Percentiles rank a stretch among this genome's conserved stretches.
phyloP scores from a whole-genome alignment of 2,888 invertebrate genomes.

The Hydraecia micacea region DNA sequence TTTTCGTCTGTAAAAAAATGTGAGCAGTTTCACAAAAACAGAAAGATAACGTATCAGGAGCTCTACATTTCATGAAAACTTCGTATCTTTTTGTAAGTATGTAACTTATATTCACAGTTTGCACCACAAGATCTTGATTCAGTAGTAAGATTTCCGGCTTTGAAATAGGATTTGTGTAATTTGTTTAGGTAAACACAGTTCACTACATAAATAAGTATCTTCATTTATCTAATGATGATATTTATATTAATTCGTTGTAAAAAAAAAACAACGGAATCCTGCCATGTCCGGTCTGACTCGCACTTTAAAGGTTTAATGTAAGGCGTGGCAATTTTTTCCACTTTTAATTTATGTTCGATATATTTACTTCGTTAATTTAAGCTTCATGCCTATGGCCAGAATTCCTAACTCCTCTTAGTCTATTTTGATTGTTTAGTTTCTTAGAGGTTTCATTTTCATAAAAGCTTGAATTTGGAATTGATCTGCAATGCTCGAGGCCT shows the following conservation, averaged over 20 bases:
- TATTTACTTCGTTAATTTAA: slow-evolving; percentile 29
- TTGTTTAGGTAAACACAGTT: background rate
- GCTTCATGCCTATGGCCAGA: slow-evolving; percentile 15
- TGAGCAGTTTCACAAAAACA: background rate
- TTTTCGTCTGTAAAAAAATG: background rate
- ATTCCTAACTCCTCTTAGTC: background rate
- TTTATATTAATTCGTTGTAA: background rate
- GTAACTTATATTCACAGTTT: background rate
- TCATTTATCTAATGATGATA: background rate
- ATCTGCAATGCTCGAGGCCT: background rate
- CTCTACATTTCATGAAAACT: background rate
- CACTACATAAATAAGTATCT: background rate
- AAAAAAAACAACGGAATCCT: slow-evolving; percentile 29
- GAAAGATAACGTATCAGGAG: too few relatives aligned
- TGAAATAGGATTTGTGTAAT: background rate
- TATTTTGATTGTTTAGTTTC: slow-evolving; percentile 11
- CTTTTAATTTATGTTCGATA: slow-evolving; percentile 31
- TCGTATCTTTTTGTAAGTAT: background rate
- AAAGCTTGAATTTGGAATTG: background rate
- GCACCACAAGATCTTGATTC: background rate
- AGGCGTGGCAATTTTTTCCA: slow-evolving; percentile 40
- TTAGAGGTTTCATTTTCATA: background rate
- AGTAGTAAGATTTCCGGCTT: background rate
- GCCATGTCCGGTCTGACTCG: background rate
- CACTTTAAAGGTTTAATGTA: slow-evolving; percentile 25